Conservation (phyloP, 2,797 vertebrate species). For the Microctenopoma stevenorrisi region DNA sequence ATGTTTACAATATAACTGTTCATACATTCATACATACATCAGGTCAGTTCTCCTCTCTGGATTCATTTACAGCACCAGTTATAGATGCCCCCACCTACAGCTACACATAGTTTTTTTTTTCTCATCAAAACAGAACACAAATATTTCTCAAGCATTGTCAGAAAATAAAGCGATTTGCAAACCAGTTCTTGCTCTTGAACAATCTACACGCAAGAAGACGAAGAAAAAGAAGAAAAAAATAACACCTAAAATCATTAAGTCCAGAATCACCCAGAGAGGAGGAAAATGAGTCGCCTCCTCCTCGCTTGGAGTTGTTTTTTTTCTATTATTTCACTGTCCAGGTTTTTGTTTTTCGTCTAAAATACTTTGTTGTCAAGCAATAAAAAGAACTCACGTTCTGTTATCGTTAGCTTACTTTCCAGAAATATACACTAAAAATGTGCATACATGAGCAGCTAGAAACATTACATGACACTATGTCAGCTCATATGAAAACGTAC, state of each 20-base stretch:
- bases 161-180: constrained; percentile 94
- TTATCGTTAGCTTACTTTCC: constrained; percentile 93
- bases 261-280: constrained; percentile 65
- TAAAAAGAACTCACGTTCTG: constrained; percentile 91
- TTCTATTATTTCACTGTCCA: constrained; percentile 74
- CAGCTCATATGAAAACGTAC: constrained; percentile 99
- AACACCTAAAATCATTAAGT: constrained; percentile 65
- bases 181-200: constrained; percentile 92
- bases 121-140: constrained; percentile 84
- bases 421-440: constrained; percentile 98
- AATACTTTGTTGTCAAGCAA: constrained; percentile 91
- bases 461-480: constrained; percentile 97
- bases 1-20: constrained; percentile 91
- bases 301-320: constrained; percentile 69
- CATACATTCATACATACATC: constrained; percentile 90
- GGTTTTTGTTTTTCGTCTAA: constrained; percentile 84
- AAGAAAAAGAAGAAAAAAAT: constrained; percentile 58
- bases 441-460: constrained; percentile 97
- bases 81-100: constrained; percentile 90
- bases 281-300: constrained; percentile 83
- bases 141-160: constrained; percentile 92
- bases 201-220: constrained; percentile 88
- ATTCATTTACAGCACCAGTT: constrained; percentile 89
- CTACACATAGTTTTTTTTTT: constrained; percentile 78
- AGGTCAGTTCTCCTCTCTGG: constrained; percentile 87